These are phyloP conservation scores for Lordiphosa stackelbergi DNA, from an alignment of 1,140 invertebrate genomes.

Conservation along the genomic window DNA sequence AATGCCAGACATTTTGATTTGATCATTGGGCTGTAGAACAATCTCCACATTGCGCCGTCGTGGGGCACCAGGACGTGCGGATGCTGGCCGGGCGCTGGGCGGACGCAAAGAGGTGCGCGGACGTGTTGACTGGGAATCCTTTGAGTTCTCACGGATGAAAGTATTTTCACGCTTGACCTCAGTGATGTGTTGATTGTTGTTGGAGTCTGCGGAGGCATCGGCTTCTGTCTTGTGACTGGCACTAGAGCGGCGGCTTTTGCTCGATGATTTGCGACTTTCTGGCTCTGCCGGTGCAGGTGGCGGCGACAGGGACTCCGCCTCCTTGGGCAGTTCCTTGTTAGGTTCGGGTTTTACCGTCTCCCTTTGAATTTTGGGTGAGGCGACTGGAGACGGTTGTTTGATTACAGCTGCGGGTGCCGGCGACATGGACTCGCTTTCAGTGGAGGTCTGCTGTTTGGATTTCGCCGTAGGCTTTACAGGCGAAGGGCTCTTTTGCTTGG, in stretches of 20 bases:
- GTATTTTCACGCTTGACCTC: slow-evolving; percentile 51
- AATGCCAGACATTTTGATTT: slow-evolving; percentile 80
- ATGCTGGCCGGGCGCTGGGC: slow-evolving; percentile 84
- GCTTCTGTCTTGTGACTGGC: slow-evolving; percentile 22
- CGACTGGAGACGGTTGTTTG: neutral
- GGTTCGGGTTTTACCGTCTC: slow-evolving; percentile 1
- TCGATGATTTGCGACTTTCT: slow-evolving; percentile 50
- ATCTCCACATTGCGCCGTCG: slow-evolving; percentile 80
- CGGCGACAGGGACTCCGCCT: slow-evolving; percentile 8
- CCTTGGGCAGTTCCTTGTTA: neutral
- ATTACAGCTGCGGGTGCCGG: slow-evolving; percentile 15
- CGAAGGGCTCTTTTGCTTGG: slow-evolving; percentile 56
- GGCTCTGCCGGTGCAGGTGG: slow-evolving; percentile 22
- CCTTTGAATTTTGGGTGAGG: neutral
- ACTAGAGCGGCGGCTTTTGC: slow-evolving; percentile 57
- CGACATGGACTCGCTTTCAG: slow-evolving; percentile 43
- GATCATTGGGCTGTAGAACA: slow-evolving; percentile 78
- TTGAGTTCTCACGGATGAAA: slow-evolving; percentile 63
- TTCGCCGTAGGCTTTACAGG: slow-evolving; percentile 34
- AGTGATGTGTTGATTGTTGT: slow-evolving; percentile 13
- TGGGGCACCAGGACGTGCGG: slow-evolving; percentile 87
- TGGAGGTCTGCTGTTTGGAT: slow-evolving; percentile 35
- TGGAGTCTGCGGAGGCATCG: slow-evolving; percentile 9
- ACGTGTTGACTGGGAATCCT: slow-evolving; percentile 54
- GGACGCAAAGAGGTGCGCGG: slow-evolving; percentile 80